Base-by-base conservation (phyloP, 2,797 vertebrate genomes). In the Buphagus erythrorhynchus region DNA sequence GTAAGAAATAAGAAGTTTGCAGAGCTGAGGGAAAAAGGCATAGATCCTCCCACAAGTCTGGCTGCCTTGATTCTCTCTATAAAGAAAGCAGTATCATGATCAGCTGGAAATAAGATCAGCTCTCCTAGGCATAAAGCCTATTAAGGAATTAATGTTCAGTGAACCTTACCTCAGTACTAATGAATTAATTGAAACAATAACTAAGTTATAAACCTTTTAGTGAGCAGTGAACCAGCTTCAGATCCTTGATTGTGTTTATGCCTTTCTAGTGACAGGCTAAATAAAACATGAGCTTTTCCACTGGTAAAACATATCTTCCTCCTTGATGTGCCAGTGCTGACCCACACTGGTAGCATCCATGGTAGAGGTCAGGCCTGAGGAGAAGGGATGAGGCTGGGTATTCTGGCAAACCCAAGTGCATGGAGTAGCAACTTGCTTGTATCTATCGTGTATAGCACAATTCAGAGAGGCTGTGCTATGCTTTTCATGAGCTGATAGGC, bases 161-260 rank as follows among this genome's bases (percentile, higher is more conserved):
- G 88, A 92, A 52, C 69, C 86, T 67, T 77, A 88, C 49, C 76
- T 87, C 49, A 74, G 57, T 92, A 35, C 59, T 90, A 77, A 71
- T 82, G 59, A 93, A 93, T 96, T 96, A 92, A 92, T 79, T 87
- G 90, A 57, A 87, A 65, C 67, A 85, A 57, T 90, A 82, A 93
- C 65, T 66, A 79, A 69, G 42, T 93, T 93, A 87, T 24, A 92
- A 91, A 85, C 45, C 68, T 87, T 80, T 46, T 83, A 90, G 86
- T 36, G 65, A 92, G 58, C 58, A 36, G 49, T 54, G 57, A 59
- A 57, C 59, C 63, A 59, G 42, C 38, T 73, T 90, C 38, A 78
- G 33, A 55, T 82, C 63, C 33, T 38, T 79, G 58, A 49, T 68
- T 75, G 49, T 90, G 36, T 81, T 95, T 92, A 51, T 94, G 31